Evolutionary conservation across 2,113 vertebrate species (phyloP).

Genomic region (Otocyon megalotis): DNA sequence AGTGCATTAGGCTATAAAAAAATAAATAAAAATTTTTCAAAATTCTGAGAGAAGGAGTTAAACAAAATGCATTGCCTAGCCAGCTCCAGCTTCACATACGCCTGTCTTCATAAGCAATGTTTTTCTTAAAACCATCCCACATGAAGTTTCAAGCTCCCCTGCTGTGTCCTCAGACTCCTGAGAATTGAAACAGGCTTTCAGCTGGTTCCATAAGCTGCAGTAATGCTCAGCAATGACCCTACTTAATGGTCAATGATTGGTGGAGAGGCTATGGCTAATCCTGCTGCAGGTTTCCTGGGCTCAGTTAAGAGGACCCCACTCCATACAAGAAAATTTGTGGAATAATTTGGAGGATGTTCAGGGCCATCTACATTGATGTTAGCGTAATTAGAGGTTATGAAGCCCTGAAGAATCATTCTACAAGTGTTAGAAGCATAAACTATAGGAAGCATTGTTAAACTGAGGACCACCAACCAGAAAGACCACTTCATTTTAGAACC

Average conservation of each 20-base stretch:
- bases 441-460: neutral
- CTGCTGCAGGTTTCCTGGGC: neutral
- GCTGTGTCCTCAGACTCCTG: neutral
- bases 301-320: neutral
- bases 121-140: slow-evolving; percentile 50
- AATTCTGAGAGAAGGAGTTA: slow-evolving; percentile 32
- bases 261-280: neutral
- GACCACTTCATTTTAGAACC: slow-evolving; percentile 19
- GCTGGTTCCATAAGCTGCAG: neutral
- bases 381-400: slow-evolving; percentile 32
- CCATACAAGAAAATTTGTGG: neutral
- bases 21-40: neutral
- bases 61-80: slow-evolving; percentile 38
- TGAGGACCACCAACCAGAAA: slow-evolving; percentile 58
- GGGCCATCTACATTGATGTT: neutral
- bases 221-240: neutral
- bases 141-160: neutral
- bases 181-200: neutral
- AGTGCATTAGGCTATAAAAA: slow-evolving; percentile 6
- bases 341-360: slow-evolving; percentile 25
- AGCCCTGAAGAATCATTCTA: slow-evolving; percentile 12
- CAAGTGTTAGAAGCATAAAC: neutral
- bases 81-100: neutral
- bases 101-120: neutral
- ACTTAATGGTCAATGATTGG: slow-evolving; percentile 1